Percentiles rank a stretch among this genome's conserved stretches.
Evolutionary conservation across 2,113 vertebrate genomes (phyloP).

Genomic region (Mastomys natalensis): DNA sequence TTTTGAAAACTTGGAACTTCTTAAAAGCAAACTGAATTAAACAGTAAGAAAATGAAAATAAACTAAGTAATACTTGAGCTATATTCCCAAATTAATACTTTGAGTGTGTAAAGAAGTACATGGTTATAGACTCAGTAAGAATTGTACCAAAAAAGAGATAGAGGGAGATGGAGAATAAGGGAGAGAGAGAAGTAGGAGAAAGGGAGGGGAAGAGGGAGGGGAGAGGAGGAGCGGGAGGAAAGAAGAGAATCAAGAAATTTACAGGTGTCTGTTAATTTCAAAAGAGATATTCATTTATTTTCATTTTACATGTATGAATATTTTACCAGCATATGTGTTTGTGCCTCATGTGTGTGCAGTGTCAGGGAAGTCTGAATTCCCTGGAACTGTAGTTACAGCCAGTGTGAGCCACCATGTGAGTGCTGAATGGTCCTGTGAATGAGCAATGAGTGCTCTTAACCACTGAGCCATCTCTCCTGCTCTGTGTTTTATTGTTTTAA

Average conservation of each 20-base stretch:
- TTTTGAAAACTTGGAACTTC: constrained; percentile 33
- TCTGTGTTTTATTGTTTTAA: neutral
- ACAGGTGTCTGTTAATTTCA: neutral
- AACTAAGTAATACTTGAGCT: neutral
- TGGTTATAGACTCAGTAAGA: neutral
- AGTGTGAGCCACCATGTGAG: too few relatives aligned
- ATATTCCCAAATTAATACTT: neutral
- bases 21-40: constrained; percentile 1
- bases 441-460: neutral
- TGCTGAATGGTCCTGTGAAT: too few relatives aligned
- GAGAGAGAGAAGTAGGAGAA: neutral
- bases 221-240: too few relatives aligned
- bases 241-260: neutral
- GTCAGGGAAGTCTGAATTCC: accelerated
- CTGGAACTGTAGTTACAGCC: neutral
- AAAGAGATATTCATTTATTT: neutral
- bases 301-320: neutral
- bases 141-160: neutral
- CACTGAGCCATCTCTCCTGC: neutral
- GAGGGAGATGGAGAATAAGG: neutral
- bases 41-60: constrained; percentile 29
- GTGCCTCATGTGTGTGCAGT: neutral
- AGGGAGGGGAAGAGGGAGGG: neutral
- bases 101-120: neutral
- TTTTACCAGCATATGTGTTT: neutral